phyloP scores from a whole-genome alignment of 2,888 invertebrate genomes.

The Cetonia aurata region DNA sequence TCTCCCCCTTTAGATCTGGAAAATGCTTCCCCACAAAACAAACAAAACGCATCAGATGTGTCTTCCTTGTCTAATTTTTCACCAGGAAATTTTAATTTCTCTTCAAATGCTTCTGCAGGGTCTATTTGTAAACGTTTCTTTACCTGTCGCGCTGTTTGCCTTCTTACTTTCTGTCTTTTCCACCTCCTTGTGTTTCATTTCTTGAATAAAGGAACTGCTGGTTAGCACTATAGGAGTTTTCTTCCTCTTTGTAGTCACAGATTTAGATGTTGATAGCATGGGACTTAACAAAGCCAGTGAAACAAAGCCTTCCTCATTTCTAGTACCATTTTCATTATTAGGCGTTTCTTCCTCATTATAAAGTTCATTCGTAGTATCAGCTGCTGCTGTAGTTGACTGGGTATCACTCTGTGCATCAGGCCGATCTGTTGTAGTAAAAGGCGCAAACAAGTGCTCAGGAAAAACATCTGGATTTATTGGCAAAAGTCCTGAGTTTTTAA shows the following conservation, averaged over 20 bases:
- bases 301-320: slow-evolving; percentile 1
- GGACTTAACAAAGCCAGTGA: slow-evolving; percentile 13
- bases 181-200: slow-evolving; percentile 17
- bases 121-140: slow-evolving; percentile 37
- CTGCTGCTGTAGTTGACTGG: slow-evolving; percentile 24
- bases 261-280: slow-evolving; percentile 23
- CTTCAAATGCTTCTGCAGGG: slow-evolving; percentile 29
- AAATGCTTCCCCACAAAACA: slow-evolving; percentile 43
- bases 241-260: slow-evolving; percentile 37
- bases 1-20: slow-evolving; percentile 39
- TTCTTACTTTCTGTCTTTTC: slow-evolving; percentile 16
- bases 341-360: slow-evolving; percentile 19
- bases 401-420: slow-evolving; percentile 31
- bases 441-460: slow-evolving; percentile 39
- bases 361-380: slow-evolving; percentile 23
- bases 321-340: slow-evolving; percentile 24
- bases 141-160: slow-evolving; percentile 10
- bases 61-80: slow-evolving; percentile 36
- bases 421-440: slow-evolving; percentile 33
- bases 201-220: slow-evolving; percentile 23
- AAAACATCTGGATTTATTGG: slow-evolving; percentile 38
- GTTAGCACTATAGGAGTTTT: slow-evolving; percentile 37
- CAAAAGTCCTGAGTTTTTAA: slow-evolving; percentile 38
- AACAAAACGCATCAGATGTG: slow-evolving; percentile 39
- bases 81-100: slow-evolving; percentile 30